phyloP scores from a whole-genome alignment of 2,888 invertebrate genomes.

The Drosophila niveifrons region DNA sequence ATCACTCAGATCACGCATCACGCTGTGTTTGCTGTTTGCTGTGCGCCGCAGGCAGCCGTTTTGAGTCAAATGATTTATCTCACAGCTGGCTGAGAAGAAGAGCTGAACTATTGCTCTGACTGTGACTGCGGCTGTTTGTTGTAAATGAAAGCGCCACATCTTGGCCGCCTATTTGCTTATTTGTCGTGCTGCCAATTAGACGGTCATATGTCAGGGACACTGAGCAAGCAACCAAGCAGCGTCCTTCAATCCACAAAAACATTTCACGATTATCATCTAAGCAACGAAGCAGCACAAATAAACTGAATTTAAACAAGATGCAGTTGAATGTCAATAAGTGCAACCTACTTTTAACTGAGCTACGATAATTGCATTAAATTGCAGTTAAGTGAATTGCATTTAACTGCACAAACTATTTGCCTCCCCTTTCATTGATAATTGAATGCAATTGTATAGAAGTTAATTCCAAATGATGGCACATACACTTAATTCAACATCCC shows the following conservation, averaged over 20 bases:
- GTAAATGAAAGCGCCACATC: constrained; percentile 21
- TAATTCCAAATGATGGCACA: no score
- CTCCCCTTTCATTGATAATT: no score
- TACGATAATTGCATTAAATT: no score
- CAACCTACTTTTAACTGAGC: no score
- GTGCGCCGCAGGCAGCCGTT: constrained; percentile 58
- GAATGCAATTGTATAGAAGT: no score
- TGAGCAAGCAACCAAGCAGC: background rate
- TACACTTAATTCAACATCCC: no score
- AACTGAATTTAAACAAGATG: no score
- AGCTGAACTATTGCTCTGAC: background rate
- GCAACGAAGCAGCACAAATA: background rate
- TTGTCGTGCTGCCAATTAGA: constrained; percentile 58
- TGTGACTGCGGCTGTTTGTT: background rate
- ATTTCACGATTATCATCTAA: background rate
- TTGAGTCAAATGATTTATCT: constrained; percentile 75
- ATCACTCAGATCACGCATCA: background rate
- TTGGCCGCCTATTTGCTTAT: constrained; percentile 32
- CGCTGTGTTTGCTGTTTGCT: constrained; percentile 36
- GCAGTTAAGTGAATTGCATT: no score
- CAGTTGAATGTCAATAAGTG: no score
- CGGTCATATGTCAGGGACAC: constrained; percentile 43
- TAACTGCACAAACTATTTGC: no score
- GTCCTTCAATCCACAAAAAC: constrained; percentile 13
- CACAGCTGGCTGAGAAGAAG: constrained; percentile 42